Evolutionary conservation across 2,113 vertebrate species (phyloP).

Genomic region (Dolichotis patagonum): DNA sequence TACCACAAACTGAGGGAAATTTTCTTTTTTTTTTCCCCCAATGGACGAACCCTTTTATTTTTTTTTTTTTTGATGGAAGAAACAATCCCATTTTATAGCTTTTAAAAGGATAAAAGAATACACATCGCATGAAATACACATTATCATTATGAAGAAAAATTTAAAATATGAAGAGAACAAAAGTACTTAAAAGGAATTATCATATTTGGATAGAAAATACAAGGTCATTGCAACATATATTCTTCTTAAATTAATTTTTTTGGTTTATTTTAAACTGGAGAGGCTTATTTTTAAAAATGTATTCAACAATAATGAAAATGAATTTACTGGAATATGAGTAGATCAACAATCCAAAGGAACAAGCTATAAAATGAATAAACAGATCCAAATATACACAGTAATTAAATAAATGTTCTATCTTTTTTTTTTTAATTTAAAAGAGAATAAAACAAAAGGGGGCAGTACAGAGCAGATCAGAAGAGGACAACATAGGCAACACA

Average conservation of each 20-base stretch:
- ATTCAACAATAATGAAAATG: too few relatives aligned
- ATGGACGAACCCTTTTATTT: too few relatives aligned
- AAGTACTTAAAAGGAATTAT: neutral
- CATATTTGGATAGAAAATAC: neutral
- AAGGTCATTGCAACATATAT: neutral
- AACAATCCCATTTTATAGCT: neutral
- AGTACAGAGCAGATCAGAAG: too few relatives aligned
- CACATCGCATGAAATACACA: neutral
- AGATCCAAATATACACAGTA: neutral
- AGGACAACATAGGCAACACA: too few relatives aligned
- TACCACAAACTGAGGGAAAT: neutral
- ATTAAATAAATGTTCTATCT: conserved; percentile 42
- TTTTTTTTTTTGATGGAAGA: neutral
- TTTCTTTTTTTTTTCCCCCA: too few relatives aligned
- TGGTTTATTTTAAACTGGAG: too few relatives aligned
- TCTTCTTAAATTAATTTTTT: neutral
- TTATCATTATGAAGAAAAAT: neutral
- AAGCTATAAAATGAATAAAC: conserved; percentile 11
- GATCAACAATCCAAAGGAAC: too few relatives aligned
- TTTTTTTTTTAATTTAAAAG: too few relatives aligned
- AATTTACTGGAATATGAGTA: too few relatives aligned
- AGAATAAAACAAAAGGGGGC: too few relatives aligned
- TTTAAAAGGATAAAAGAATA: neutral
- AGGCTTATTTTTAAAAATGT: too few relatives aligned
- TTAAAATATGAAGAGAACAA: neutral